A percentile compares a stretch with the other conserved stretches of the same genome.
These are phyloP conservation scores for Etheostoma spectabile DNA, from an alignment of 2,113 vertebrate species.

Conservation along the genomic window DNA sequence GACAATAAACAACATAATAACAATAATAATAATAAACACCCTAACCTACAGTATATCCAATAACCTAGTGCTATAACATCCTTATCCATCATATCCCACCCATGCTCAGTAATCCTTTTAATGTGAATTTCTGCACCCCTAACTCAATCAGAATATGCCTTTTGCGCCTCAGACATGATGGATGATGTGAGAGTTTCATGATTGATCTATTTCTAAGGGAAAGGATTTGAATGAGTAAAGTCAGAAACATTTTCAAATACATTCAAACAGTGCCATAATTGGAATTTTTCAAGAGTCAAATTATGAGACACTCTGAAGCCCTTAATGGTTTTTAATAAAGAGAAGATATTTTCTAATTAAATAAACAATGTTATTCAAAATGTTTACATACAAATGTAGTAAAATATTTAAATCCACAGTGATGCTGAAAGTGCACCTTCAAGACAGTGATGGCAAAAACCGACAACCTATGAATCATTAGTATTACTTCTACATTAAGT, in stretches of 20 bases:
- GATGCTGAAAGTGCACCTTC: background rate
- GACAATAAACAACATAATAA: too few species aligned
- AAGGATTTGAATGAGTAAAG: background rate
- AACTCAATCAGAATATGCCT: too few species aligned
- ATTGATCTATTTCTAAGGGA: background rate
- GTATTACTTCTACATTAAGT: slow-evolving; percentile 12
- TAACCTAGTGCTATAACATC: too few species aligned
- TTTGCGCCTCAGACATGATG: too few species aligned
- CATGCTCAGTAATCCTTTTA: too few species aligned
- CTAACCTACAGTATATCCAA: too few species aligned
- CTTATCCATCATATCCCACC: too few species aligned
- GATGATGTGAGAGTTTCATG: background rate
- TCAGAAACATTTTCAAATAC: background rate
- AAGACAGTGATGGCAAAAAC: slow-evolving; percentile 1
- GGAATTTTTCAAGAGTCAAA: background rate
- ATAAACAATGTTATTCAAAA: slow-evolving; percentile 32
- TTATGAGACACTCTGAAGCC: too few species aligned
- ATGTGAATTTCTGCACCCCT: too few species aligned
- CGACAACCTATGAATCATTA: slow-evolving; percentile 41
- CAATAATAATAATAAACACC: too few species aligned
- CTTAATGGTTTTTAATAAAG: slow-evolving; percentile 29
- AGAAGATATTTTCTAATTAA: slow-evolving; percentile 11
- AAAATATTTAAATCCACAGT: slow-evolving; percentile 20
- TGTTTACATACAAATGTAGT: background rate
- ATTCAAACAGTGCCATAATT: background rate